phyloP scores from a whole-genome alignment of 2,113 vertebrate species.

The Xenopus borealis region DNA sequence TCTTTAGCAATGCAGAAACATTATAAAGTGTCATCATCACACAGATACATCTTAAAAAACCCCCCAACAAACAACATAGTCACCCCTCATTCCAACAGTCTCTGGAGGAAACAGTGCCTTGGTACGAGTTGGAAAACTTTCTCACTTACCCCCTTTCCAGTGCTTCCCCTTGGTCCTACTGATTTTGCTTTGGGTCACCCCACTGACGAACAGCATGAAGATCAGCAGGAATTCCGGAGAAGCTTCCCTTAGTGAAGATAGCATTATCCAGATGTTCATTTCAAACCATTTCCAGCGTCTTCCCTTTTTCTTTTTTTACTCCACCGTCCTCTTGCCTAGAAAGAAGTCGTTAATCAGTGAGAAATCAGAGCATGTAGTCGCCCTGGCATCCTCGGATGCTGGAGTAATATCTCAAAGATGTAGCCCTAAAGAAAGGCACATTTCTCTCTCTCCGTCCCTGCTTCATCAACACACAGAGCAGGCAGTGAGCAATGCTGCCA shows the following conservation, averaged over 20 bases:
- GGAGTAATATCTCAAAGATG: conserved; percentile 69
- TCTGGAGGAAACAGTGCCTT: too few relatives aligned
- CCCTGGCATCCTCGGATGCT: conserved; percentile 61
- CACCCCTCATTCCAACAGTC: too few relatives aligned
- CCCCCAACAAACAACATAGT: too few relatives aligned
- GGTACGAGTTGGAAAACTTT: conserved; percentile 52
- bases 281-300: conserved; percentile 60
- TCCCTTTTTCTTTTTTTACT: conserved; percentile 27
- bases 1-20: too few relatives aligned
- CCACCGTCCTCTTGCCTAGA: conserved; percentile 50
- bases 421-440: conserved; percentile 74
- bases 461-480: conserved; percentile 67
- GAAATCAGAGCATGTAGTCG: conserved; percentile 64
- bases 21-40: too few relatives aligned
- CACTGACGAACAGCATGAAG: conserved; percentile 80
- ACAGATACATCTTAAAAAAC: too few relatives aligned
- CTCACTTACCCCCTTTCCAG: conserved; percentile 96
- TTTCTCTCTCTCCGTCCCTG: conserved; percentile 64
- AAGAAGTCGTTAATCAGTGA: conserved; percentile 64
- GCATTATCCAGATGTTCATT: conserved; percentile 92
- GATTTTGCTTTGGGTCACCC: conserved; percentile 82
- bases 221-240: conserved; percentile 86
- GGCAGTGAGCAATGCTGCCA: conserved; percentile 59
- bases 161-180: conserved; percentile 93
- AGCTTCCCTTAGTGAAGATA: conserved; percentile 81